Evolutionary conservation across 2,888 invertebrate species (phyloP), one percentile per base, ranked within the genome.

Genomic region (Lasius platythorax): DNA sequence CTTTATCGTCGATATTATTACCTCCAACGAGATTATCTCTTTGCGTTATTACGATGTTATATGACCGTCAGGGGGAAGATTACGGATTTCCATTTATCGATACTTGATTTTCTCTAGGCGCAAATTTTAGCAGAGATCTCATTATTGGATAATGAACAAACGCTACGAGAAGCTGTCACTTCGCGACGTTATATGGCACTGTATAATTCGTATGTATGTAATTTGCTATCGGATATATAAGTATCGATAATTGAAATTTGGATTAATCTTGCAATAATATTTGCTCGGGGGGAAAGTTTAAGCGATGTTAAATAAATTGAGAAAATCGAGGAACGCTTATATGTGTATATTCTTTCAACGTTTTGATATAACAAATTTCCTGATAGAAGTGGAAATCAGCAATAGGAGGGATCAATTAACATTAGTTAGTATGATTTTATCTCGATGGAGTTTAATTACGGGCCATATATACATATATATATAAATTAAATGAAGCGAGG

Each of bases 101-200:
- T 2, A 23, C 23, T 23, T 23, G 5, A 64, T 15, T 56, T 56
- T 67, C 9, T 37, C 3, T 30, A 40, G 56, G 4, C n/a, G 5
- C 18, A 56, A 53, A 66, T 66, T 76, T 66, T 11, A 75, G 6
- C n/a, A 11, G 12, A 11, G 4, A 50, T 76, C 18, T 76, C 23
- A 66, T 76, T 53, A 28, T 23, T 5, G 5, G 6, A 23, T 15
- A 23, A 1, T 3, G 5, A 40, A 53, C n/a, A 53, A 53, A 53
- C 8, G n/a, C 28, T 28, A 33, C 6, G n/a, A 28, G 23, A 28
- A 73, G 28, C 6, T 8, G 4, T 58, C 6, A 28, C 15, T 53
- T 15, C 6, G 28, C 2, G 28, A 67, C 28, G 2, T 43, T 43
- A 15, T 11, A 23, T 68, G 8, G 12, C 6, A 56, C 46, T 12